Conservation (phyloP, 2,113 vertebrate genomes). For the Capreolus pygargus region DNA sequence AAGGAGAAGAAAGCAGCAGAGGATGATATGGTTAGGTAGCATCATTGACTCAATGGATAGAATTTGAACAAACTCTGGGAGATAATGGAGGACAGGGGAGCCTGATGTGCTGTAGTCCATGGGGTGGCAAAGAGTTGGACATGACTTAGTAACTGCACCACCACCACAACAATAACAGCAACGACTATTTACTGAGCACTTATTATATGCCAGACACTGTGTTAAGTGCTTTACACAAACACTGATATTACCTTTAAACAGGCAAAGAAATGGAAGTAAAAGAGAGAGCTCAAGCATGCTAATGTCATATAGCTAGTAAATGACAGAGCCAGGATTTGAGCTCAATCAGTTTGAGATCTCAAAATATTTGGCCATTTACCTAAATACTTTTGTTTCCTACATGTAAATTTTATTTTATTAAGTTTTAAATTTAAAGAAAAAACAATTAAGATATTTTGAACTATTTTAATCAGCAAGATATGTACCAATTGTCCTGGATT, state of each 20-base stretch:
- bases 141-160: background rate
- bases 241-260: background rate
- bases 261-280: background rate
- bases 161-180: background rate
- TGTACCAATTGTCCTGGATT: background rate
- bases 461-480: background rate
- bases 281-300: background rate
- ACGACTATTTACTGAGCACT: background rate
- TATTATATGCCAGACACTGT: background rate
- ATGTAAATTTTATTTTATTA: background rate
- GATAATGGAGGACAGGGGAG: background rate
- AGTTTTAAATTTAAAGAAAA: constrained; percentile 26
- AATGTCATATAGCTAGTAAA: background rate
- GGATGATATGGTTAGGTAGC: background rate
- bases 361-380: background rate
- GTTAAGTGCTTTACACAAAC: background rate
- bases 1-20: background rate
- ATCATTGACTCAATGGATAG: background rate
- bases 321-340: background rate
- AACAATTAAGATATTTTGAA: background rate
- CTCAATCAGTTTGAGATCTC: background rate
- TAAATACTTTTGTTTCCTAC: background rate
- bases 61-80: background rate
- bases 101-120: background rate
- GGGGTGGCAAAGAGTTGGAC: background rate